Conservation (phyloP, 1,140 invertebrate species). For the Holcopasites calliopsidis region DNA sequence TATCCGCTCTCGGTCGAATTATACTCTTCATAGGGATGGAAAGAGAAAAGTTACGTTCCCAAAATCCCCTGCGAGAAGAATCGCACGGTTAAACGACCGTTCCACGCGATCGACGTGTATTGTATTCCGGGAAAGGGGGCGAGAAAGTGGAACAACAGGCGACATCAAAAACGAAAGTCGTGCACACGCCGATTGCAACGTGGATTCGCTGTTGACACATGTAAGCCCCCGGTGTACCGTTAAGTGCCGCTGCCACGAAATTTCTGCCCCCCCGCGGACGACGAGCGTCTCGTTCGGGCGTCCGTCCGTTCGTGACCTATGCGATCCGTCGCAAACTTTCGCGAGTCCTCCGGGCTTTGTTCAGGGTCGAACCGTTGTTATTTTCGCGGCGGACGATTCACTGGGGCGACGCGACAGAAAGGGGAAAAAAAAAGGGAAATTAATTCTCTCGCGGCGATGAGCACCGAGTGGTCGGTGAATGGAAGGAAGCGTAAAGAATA, state of each 20-base stretch:
- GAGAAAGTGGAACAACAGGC: conserved; percentile 45
- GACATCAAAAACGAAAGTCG: conserved; percentile 48
- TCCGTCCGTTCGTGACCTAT: too few species aligned
- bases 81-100: background rate
- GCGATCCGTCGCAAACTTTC: background rate
- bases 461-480: background rate
- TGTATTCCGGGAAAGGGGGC: conserved; percentile 25
- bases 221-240: conserved; percentile 12
- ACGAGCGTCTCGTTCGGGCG: background rate
- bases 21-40: background rate
- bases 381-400: background rate
- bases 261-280: background rate
- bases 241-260: background rate
- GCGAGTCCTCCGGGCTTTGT: background rate
- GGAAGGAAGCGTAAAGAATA: background rate
- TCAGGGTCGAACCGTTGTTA: background rate
- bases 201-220: conserved; percentile 29
- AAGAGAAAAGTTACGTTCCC: conserved; percentile 24
- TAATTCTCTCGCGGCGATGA: too few species aligned
- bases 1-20: background rate
- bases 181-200: conserved; percentile 18
- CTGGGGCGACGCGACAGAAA: too few species aligned
- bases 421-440: background rate
- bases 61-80: background rate
- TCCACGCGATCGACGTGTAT: conserved; percentile 6